Percentiles rank a stretch among this genome's conserved stretches.
Evolutionary conservation across 2,888 invertebrate species (phyloP).

Genomic region (Steinernema scapterisci): DNA sequence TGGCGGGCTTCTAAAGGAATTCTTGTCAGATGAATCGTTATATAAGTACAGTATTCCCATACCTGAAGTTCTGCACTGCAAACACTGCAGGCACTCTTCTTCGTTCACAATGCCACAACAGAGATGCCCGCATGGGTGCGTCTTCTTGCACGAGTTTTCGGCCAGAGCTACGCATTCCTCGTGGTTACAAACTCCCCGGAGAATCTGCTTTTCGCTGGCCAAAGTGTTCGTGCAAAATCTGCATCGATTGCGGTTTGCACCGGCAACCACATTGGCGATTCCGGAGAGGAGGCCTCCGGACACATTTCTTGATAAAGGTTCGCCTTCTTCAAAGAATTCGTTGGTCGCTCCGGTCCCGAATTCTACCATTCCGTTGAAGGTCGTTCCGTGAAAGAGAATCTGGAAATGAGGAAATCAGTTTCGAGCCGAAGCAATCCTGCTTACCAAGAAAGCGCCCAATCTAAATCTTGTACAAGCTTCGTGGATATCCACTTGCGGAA

Average conservation of each 20-base stretch:
- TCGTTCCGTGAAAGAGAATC: constrained; percentile 86
- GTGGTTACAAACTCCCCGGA: constrained; percentile 88
- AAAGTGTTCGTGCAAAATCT: constrained; percentile 43
- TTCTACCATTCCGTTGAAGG: constrained; percentile 81
- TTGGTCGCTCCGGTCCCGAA: constrained; percentile 76
- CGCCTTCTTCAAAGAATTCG: constrained; percentile 62
- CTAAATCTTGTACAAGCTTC: constrained; percentile 92
- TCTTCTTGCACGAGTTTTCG: constrained; percentile 79
- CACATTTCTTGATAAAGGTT: not conserved
- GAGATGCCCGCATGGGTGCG: constrained; percentile 84
- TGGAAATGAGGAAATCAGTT: constrained; percentile 33
- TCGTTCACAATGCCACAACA: constrained; percentile 92
- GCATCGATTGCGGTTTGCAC: constrained; percentile 25
- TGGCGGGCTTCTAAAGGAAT: constrained; percentile 77
- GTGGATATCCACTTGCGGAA: constrained; percentile 88
- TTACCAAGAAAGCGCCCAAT: constrained; percentile 85
- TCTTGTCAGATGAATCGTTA: not conserved
- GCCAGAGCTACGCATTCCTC: constrained; percentile 88
- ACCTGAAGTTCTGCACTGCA: constrained; percentile 75
- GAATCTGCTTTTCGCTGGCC: constrained; percentile 45
- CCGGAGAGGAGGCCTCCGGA: not conserved
- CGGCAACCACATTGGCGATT: not conserved
- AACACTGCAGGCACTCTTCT: constrained; percentile 82
- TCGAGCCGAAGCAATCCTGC: not conserved
- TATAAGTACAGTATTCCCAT: not conserved